A percentile compares a stretch with the other conserved stretches of the same genome.
These are phyloP conservation scores for Phoxinus phoxinus DNA, from an alignment of 2,113 vertebrate species.

Conservation along the genomic window DNA sequence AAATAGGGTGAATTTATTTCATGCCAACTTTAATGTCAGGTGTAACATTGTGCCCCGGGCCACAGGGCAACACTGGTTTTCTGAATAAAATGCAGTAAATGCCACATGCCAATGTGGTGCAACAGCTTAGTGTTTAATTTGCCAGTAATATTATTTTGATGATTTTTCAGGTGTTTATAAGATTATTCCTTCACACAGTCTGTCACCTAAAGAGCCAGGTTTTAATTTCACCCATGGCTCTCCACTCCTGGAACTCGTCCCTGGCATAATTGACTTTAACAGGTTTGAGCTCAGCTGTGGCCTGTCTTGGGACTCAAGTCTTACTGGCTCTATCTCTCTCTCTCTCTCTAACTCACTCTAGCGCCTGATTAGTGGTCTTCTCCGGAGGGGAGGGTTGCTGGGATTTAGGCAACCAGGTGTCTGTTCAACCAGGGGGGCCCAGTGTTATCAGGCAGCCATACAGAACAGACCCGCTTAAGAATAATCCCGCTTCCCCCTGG, in stretches of 20 bases:
- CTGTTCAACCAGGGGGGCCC: slow-evolving; percentile 62
- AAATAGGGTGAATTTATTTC: background rate
- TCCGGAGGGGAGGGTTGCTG: slow-evolving; percentile 56
- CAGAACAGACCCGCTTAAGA: slow-evolving; percentile 62
- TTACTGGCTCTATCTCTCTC: slow-evolving; percentile 22
- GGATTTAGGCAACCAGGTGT: slow-evolving; percentile 70
- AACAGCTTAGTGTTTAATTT: background rate
- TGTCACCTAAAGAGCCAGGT: slow-evolving; percentile 52
- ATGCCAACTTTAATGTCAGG: background rate
- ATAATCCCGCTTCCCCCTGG: slow-evolving; percentile 64
- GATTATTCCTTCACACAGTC: slow-evolving; percentile 41
- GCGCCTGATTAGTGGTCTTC: slow-evolving; percentile 63
- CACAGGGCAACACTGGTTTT: background rate
- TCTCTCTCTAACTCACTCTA: background rate
- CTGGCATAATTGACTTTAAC: slow-evolving; percentile 65
- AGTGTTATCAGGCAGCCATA: slow-evolving; percentile 71
- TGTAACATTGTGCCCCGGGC: background rate
- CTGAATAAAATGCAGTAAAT: slow-evolving; percentile 1
- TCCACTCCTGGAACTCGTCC: slow-evolving; percentile 53
- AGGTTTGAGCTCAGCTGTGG: slow-evolving; percentile 54
- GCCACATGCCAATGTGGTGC: background rate
- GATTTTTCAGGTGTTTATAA: slow-evolving; percentile 30
- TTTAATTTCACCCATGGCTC: slow-evolving; percentile 73
- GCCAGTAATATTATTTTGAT: background rate
- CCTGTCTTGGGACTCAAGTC: slow-evolving; percentile 60